These are phyloP conservation scores for Mohoua ochrocephala DNA, from an alignment of 2,113 vertebrate genomes.

Conservation along the genomic window DNA sequence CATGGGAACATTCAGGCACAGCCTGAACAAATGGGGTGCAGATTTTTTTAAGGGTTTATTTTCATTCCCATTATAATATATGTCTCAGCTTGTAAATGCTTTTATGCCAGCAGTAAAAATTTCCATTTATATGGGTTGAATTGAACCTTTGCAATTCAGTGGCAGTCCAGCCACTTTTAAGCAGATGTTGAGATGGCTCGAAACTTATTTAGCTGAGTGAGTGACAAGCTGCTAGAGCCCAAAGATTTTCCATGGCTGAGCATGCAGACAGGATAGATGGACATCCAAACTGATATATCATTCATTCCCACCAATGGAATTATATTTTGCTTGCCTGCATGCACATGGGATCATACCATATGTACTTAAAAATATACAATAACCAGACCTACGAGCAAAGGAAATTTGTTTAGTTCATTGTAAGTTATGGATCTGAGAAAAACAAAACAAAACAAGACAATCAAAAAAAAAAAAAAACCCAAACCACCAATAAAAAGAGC, in stretches of 20 bases:
- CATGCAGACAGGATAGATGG: not conserved
- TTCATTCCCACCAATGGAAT: not conserved
- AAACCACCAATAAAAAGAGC: not conserved
- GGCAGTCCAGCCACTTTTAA: slow-evolving; percentile 8
- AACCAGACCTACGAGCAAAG: not conserved
- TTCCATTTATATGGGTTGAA: slow-evolving; percentile 31
- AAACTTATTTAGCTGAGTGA: slow-evolving; percentile 27
- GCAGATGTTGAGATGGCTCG: slow-evolving; percentile 16
- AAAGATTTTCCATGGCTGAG: not conserved
- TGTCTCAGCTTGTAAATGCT: slow-evolving; percentile 41
- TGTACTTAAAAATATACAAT: not conserved
- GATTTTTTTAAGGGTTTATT: slow-evolving; percentile 54
- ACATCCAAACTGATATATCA: not conserved
- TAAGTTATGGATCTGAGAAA: not conserved
- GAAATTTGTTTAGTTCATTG: not conserved
- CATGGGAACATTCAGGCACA: slow-evolving; percentile 25
- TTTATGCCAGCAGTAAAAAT: slow-evolving; percentile 44
- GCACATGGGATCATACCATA: not conserved
- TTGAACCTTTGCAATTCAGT: slow-evolving; percentile 33
- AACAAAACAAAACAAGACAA: not conserved
- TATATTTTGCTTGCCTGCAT: not conserved
- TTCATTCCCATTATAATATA: not conserved
- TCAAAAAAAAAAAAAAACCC: no score
- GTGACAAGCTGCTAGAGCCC: not conserved
- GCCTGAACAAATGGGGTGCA: slow-evolving; percentile 58